Conservation (phyloP, 1,140 invertebrate genomes). For the Chrysopa pallens region DNA sequence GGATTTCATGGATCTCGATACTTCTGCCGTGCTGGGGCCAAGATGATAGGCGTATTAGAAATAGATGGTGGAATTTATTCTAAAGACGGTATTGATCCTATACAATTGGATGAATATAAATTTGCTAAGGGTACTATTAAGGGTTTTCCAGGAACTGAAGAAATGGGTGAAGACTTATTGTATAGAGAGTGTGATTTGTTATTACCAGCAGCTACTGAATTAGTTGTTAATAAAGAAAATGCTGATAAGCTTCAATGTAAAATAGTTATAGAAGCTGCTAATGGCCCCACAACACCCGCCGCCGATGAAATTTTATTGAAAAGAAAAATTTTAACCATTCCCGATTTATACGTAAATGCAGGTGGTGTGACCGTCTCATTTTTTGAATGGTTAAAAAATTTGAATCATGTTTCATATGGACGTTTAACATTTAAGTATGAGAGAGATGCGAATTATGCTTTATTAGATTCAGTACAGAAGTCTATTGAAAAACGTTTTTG, state of each 20-base stretch:
- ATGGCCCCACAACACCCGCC: constrained; percentile 71
- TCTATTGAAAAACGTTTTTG: constrained; percentile 4
- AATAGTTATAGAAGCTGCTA: constrained; percentile 59
- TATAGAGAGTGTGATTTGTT: constrained; percentile 71
- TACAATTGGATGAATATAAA: constrained; percentile 24
- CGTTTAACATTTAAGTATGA: constrained; percentile 75
- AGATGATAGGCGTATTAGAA: constrained; percentile 64
- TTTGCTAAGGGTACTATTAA: constrained; percentile 41
- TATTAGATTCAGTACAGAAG: constrained; percentile 32
- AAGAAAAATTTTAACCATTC: constrained; percentile 53
- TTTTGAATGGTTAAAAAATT: constrained; percentile 85
- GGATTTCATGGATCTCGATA: constrained; percentile 65
- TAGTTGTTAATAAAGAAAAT: constrained; percentile 57
- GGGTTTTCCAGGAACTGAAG: constrained; percentile 55
- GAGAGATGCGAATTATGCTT: constrained; percentile 45
- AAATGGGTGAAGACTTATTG: constrained; percentile 37
- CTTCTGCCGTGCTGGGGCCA: constrained; percentile 57
- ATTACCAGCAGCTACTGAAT: constrained; percentile 71
- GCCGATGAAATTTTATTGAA: constrained; percentile 54
- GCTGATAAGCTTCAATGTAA: constrained; percentile 35
- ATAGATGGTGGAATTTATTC: constrained; percentile 50
- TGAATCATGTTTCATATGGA: constrained; percentile 79
- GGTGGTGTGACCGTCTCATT: constrained; percentile 88
- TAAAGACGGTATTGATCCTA: constrained; percentile 62
- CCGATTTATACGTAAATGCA: constrained; percentile 71